Conservation (phyloP, 64 coral and sea anemone species). For the Actinia equina region DNA sequence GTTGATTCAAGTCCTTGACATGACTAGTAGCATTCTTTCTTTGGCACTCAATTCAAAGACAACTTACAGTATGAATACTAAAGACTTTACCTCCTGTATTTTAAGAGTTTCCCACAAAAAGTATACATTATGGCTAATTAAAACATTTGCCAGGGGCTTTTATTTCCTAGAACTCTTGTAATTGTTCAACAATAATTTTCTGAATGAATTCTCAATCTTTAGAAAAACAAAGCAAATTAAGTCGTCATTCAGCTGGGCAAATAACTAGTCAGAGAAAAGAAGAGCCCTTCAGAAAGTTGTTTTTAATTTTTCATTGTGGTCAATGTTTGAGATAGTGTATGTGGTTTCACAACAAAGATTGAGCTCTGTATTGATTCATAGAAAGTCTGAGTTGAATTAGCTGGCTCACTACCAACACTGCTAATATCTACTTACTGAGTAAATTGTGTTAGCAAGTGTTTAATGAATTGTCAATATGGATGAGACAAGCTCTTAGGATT, state of each 20-base stretch:
- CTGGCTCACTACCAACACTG: constrained; percentile 3
- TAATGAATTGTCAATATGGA: constrained; percentile 10
- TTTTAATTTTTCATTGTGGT: neutral
- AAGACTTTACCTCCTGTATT: constrained; percentile 6
- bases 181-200: neutral
- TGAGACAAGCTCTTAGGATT: neutral
- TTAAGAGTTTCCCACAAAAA: neutral
- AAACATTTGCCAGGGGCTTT: neutral
- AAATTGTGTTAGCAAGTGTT: constrained; percentile 15
- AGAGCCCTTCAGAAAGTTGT: neutral
- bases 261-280: neutral
- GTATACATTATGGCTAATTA: neutral
- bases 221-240: constrained; percentile 14
- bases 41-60: constrained; percentile 1
- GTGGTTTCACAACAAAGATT: constrained; percentile 2
- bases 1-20: constrained; percentile 19
- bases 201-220: constrained; percentile 14
- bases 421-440: constrained; percentile 13
- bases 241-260: constrained; percentile 9
- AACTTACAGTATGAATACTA: constrained; percentile 8
- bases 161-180: constrained; percentile 1
- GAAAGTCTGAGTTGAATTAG: constrained; percentile 5
- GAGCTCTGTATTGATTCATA: constrained; percentile 7
- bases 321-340: neutral
- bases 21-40: neutral